These are phyloP conservation scores for Huso huso DNA, from an alignment of 2,797 vertebrate genomes.

Conservation along the genomic window DNA sequence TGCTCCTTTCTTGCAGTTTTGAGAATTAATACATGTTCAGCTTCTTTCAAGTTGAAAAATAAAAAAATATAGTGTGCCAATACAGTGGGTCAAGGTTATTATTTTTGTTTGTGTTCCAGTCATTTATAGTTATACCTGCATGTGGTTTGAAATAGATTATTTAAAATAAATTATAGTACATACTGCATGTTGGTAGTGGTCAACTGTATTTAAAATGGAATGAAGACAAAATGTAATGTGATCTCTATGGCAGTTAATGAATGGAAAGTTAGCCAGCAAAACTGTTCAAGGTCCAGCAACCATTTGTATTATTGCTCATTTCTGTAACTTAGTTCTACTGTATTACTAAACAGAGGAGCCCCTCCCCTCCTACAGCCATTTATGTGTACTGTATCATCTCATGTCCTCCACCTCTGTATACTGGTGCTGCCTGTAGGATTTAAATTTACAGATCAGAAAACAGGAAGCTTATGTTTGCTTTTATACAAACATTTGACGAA, in stretches of 20 bases:
- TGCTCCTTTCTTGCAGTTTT: too few species aligned
- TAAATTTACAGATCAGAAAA: constrained; percentile 28
- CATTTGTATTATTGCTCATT: not conserved
- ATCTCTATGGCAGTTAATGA: constrained; percentile 24
- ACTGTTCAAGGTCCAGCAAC: not conserved
- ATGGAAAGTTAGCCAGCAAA: constrained; percentile 10
- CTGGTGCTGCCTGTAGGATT: constrained; percentile 26
- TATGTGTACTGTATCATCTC: not conserved
- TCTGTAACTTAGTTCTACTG: not conserved
- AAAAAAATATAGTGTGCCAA: constrained; percentile 31
- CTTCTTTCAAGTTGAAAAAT: not conserved
- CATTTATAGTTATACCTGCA: too few species aligned
- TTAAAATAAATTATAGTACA: too few species aligned
- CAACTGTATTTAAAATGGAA: too few species aligned
- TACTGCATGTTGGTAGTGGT: too few species aligned
- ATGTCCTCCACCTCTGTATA: constrained; percentile 19
- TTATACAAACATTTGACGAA: constrained; percentile 65
- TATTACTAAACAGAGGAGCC: not conserved
- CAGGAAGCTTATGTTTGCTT: constrained; percentile 49
- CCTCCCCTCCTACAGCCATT: not conserved
- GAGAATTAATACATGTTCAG: too few species aligned
- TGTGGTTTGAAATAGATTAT: too few species aligned
- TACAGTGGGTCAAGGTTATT: constrained; percentile 29
- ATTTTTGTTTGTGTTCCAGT: too few species aligned
- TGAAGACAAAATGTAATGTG: not conserved